Percentiles rank a stretch among this genome's conserved stretches.
Evolutionary conservation across 2,888 invertebrate species (phyloP).

Genomic region (Hirtodrosophila cameraria): DNA sequence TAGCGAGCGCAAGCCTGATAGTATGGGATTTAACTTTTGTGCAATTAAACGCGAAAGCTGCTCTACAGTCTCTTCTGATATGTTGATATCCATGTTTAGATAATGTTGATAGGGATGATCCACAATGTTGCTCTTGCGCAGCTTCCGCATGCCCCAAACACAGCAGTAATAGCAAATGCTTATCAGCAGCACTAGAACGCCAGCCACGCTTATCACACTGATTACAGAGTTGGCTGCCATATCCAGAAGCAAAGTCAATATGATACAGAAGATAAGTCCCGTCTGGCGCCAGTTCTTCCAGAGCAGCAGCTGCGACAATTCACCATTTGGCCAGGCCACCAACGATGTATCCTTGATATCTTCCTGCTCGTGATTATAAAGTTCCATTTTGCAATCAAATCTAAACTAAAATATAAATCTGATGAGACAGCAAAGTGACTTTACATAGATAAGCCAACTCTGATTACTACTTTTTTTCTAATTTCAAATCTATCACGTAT

Average conservation of each 20-base stretch:
- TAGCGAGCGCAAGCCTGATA: constrained; percentile 24
- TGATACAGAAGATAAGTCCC: constrained; percentile 20
- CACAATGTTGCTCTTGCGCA: constrained; percentile 25
- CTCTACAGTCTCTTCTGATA: constrained; percentile 31
- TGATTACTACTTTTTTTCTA: not conserved
- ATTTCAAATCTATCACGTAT: no score
- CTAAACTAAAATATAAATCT: not conserved
- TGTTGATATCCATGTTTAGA: constrained; percentile 34
- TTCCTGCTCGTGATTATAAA: not conserved
- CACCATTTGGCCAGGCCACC: constrained; percentile 3
- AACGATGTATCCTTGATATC: not conserved
- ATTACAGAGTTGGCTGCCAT: constrained; percentile 37
- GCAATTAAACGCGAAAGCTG: constrained; percentile 19
- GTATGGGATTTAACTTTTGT: constrained; percentile 20
- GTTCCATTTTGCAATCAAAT: constrained; percentile 22
- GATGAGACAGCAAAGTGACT: not conserved
- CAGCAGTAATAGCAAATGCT: constrained; percentile 39
- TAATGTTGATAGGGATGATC: constrained; percentile 43
- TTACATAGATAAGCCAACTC: constrained; percentile 15
- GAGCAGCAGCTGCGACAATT: constrained; percentile 29
- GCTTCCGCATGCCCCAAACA: constrained; percentile 38
- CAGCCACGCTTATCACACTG: constrained; percentile 51
- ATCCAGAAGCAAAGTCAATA: constrained; percentile 43
- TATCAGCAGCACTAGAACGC: constrained; percentile 15
- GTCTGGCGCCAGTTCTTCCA: constrained; percentile 56